Evolutionary conservation across 2,888 invertebrate genomes (phyloP), one percentile per base, ranked within the genome.

Genomic region (Ischnus inquisitorius): DNA sequence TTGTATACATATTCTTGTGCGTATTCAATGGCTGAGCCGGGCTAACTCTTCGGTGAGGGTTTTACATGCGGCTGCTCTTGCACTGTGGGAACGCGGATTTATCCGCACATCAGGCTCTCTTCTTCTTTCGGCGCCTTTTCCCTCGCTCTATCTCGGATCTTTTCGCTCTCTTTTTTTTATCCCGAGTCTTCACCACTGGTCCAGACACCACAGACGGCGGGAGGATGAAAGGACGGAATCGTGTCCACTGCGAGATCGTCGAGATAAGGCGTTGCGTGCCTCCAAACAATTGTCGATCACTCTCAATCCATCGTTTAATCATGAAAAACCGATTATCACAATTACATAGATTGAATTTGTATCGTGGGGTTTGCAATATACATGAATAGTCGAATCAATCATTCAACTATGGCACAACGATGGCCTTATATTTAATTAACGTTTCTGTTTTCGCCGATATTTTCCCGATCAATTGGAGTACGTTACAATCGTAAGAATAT

Each of bases 81-180:
- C 41, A 39, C 65, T 77, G 82, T 82, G 82, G 72, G 82, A 82
- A 77, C 72, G 43, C 57, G 34, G 34, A 77, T 82, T 77, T 71
- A 77, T 77, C 69, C 71, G 64, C 64, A 51, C 69, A 76, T 71
- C 69, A 57, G 41, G 34, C 6, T 71, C 46, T 71, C 69, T 57
- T 67, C 54, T 54, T 64, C 48, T 64, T 68, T 67, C 60, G 39
- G 39, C 22, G 22, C 10, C 12, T 69, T 75, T 69, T 69, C 41
- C 62, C 64, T 14, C 64, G n/a, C n/a, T 28, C 25, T 25, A 64
- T 74, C 72, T 62, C 48, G 46, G 39, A 64, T 75, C 75, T 75
- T 75, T 75, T n/a, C 8, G 51, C 64, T 64, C 64, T 51, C 75
- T 75, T 75, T 75, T 46, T 34, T 34, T 8, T n/a, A n/a, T n/a